These are phyloP conservation scores for Epistrophe eligans DNA, from an alignment of 2,888 invertebrate species.

Conservation along the genomic window DNA sequence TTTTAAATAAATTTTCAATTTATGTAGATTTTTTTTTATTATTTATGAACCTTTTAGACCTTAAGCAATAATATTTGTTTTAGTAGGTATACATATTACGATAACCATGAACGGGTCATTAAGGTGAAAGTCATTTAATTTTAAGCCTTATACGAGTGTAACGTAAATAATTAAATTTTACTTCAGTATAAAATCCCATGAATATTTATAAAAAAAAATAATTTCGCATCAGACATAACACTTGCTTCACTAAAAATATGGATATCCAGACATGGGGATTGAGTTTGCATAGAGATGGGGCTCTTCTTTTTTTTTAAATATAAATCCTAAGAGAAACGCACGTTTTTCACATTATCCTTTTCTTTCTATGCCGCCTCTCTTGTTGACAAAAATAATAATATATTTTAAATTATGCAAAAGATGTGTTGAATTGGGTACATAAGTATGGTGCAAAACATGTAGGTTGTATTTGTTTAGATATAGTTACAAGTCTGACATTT, in stretches of 20 bases:
- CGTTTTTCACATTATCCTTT: constrained; percentile 23
- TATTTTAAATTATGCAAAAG: not conserved
- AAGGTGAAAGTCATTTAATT: constrained; percentile 14
- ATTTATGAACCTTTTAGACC: not conserved
- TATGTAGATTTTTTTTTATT: constrained; percentile 16
- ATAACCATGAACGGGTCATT: not conserved
- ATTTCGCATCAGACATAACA: not conserved
- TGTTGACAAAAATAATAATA: constrained; percentile 10
- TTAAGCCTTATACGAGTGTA: not conserved
- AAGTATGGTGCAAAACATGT: not conserved
- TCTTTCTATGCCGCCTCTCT: not conserved
- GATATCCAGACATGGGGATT: not conserved
- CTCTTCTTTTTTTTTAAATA: not conserved
- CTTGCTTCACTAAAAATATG: not conserved
- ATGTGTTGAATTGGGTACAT: not conserved
- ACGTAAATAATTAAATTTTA: constrained; percentile 19
- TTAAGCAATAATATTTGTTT: not conserved
- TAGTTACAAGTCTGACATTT: not conserved
- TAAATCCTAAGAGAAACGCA: constrained; percentile 6
- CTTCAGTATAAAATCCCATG: not conserved
- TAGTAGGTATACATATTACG: not conserved
- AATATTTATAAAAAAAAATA: constrained; percentile 11
- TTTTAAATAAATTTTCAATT: constrained; percentile 1
- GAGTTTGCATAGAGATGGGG: not conserved
- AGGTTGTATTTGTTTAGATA: not conserved